Evolutionary conservation across 2,113 vertebrate genomes (phyloP).

Genomic region (Rhabdornis inornatus): DNA sequence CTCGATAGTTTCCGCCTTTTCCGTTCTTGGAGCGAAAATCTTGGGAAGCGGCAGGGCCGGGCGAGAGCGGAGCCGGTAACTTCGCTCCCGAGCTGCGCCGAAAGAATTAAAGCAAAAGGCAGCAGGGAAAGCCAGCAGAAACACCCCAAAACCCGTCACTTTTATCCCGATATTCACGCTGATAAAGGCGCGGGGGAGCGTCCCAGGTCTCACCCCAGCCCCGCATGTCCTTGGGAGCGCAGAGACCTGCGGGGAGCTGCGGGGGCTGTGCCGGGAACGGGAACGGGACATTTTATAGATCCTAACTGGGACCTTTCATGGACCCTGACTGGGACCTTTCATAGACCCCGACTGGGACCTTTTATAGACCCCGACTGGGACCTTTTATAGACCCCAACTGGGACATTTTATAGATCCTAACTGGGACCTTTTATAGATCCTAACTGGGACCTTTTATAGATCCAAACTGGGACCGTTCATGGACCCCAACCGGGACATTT

Average conservation of each 20-base stretch:
- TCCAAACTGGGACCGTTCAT: too few relatives aligned
- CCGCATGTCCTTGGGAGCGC: background rate
- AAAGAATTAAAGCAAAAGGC: background rate
- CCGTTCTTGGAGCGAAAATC: background rate
- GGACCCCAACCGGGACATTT: too few relatives aligned
- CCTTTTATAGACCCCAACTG: too few relatives aligned
- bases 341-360: background rate
- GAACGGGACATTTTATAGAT: too few relatives aligned
- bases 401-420: too few relatives aligned
- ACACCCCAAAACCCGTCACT: background rate
- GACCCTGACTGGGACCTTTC: background rate
- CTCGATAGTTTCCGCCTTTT: background rate
- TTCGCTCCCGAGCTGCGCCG: background rate
- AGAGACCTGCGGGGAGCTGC: background rate
- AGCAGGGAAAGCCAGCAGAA: background rate
- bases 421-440: too few relatives aligned
- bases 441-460: too few relatives aligned
- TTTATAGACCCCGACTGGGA: too few relatives aligned
- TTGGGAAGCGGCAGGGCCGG: background rate
- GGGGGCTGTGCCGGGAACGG: background rate
- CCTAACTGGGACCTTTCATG: too few relatives aligned
- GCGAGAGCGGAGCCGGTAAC: background rate
- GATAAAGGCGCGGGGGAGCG: background rate
- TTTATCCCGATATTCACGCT: fast-evolving
- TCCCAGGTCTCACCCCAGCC: fast-evolving